These are phyloP conservation scores for Papilio polytes DNA, from an alignment of 1,140 invertebrate genomes.

Conservation along the genomic window DNA sequence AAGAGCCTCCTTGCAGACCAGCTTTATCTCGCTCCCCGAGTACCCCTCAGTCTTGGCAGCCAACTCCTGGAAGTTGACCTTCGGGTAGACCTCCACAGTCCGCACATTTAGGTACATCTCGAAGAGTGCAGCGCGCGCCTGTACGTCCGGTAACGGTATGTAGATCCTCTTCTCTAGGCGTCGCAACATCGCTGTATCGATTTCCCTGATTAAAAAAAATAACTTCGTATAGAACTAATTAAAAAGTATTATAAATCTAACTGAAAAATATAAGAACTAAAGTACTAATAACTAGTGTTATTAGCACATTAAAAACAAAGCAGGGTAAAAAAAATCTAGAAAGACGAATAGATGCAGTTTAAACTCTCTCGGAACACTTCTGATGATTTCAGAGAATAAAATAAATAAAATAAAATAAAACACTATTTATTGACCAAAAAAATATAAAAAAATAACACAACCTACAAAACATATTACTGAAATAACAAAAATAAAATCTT, in stretches of 20 bases:
- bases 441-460: too few relatives aligned
- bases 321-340: not conserved
- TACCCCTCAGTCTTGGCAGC: slow-evolving; percentile 89
- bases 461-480: too few relatives aligned
- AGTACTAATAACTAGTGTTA: not conserved
- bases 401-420: too few relatives aligned
- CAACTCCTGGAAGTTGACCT: slow-evolving; percentile 83
- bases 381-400: not conserved
- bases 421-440: too few relatives aligned
- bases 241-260: too few relatives aligned
- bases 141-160: slow-evolving; percentile 89
- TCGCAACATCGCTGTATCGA: slow-evolving; percentile 94
- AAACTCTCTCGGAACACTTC: not conserved
- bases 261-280: not conserved
- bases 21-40: slow-evolving; percentile 94
- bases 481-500: too few relatives aligned
- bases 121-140: slow-evolving; percentile 88
- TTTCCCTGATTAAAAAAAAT: slow-evolving; percentile 86
- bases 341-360: not conserved
- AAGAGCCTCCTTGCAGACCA: slow-evolving; percentile 94
- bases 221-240: not conserved
- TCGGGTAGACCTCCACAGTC: slow-evolving; percentile 64
- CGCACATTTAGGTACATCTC: slow-evolving; percentile 83
- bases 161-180: slow-evolving; percentile 95
- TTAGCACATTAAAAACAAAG: not conserved